Base-by-base conservation (phyloP, 2,113 vertebrate genomes). In the Rhynchomys soricoides region DNA sequence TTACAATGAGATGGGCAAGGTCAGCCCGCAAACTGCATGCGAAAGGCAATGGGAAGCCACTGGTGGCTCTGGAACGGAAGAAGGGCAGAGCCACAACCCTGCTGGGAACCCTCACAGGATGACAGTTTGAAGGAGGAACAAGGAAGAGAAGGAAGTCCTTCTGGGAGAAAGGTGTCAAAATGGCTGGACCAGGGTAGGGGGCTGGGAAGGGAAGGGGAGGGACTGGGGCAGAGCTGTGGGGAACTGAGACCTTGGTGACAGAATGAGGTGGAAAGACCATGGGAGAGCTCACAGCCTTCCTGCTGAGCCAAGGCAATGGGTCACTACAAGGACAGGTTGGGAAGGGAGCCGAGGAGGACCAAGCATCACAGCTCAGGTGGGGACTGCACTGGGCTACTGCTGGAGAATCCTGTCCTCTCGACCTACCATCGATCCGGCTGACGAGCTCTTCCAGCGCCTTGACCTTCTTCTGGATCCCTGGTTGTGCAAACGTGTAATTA, bases 401-500 rank as follows among this genome's bases (percentile, higher is more conserved):
- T 31, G 10, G 68, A 59, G 43, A 64, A n/a, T 34, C 57, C 31
- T 2, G 5, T 57, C 77, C 82, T 74, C 40, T 37, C 71, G 50
- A 98, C 99, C 98, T 98, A 99, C 99, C 99, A 98, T 99, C 99
- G 1, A 99, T 99, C 89, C 99, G 98, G 98, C 99, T 99, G 96
- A 99, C 99, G 3, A 99, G 99, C 98, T 99, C 99, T 98, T 99
- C 99, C 97, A 99, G 98, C 6, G 99, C 99, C 97, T 99, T 99
- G 95, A 99, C 99, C 96, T 99, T 99, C 98, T 99, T 99, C 98
- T 99, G 99, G 98, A 99, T 99, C 29, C 99, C 99, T 0, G 99
- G 99, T 97, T 99, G 99, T 94, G 99, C 99, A 95, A 99, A 99
- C 2, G 99, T 99, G 98, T 99, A 99, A 98, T 99, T 99, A 97